Percentiles rank a stretch among this genome's conserved stretches.
Evolutionary conservation across 1,140 invertebrate genomes (phyloP).

Genomic region (Vanessa tameamea): DNA sequence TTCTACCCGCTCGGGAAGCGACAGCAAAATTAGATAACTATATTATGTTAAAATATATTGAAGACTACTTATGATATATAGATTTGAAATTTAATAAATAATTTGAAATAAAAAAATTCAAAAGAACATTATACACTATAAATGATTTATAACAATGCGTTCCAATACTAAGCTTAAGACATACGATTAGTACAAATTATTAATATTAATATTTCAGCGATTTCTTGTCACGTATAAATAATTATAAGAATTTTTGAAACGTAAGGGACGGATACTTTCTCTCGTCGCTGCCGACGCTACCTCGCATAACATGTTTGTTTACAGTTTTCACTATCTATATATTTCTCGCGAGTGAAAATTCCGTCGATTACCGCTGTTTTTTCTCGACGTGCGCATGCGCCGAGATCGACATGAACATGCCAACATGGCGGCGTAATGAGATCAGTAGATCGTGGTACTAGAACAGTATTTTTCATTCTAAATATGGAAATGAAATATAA

Average conservation of each 20-base stretch:
- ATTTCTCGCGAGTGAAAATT: slow-evolving; percentile 75
- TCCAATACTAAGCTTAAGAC: no score
- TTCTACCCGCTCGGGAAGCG: slow-evolving; percentile 35
- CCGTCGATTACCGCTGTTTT: slow-evolving; percentile 35
- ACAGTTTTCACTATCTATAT: slow-evolving; percentile 76
- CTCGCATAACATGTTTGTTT: slow-evolving; percentile 61
- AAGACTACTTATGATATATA: not conserved
- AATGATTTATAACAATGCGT: no score
- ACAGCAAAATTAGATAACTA: slow-evolving; percentile 19
- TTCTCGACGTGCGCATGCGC: slow-evolving; percentile 20
- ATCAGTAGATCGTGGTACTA: slow-evolving; percentile 23
- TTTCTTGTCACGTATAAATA: no score
- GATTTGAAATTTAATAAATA: no score
- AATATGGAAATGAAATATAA: not conserved
- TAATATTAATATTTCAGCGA: no score
- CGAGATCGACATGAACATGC: slow-evolving; percentile 16
- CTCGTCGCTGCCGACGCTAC: slow-evolving; percentile 46
- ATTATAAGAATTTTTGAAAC: no score
- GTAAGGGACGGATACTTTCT: not conserved
- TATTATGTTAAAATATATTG: not conserved
- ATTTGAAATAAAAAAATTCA: no score
- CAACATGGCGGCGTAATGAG: slow-evolving; percentile 26
- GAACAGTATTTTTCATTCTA: not conserved
- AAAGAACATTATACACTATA: no score
- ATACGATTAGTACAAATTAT: no score